Base-by-base conservation (phyloP, 1,140 invertebrate species). In the Nasonia vitripennis region DNA sequence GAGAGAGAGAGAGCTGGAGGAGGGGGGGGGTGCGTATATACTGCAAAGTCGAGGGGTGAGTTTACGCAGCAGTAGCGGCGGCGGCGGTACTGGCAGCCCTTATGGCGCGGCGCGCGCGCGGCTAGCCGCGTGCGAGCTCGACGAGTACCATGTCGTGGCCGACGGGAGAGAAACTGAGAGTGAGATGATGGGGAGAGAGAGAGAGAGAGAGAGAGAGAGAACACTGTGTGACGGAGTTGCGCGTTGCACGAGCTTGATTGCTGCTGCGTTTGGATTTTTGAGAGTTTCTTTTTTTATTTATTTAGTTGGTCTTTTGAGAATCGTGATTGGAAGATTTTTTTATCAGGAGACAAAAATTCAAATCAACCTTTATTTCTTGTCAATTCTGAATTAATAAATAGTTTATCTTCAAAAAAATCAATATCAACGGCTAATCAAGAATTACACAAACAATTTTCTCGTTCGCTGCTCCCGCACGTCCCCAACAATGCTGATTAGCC, bases 1-100 rank as follows among this genome's bases (percentile, higher is more conserved):
- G 75, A 20, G 62, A 34, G 51, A 27, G 27, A 27, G 27, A 27
- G 27, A 27, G 27, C 27, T 27, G 27, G 27, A 27, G 27, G 27
- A 27, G 27, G 27, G 1, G 23, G 55, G 48, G 37, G 74, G 37
- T 34, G 73, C 27, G 41, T 23, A 6, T 62, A n/a, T n/a, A 62
- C 55, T 23, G 78, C 31, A 74, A 75, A 74, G 78, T 75, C 73
- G 78, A 85, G 71, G 84, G 78, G 78, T 68, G 78, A 85, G 78
- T 80, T 73, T 80, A 80, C 83, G 31, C 78, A 37, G 62, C 81
- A 45, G 73, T 23, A n/a, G 55, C 62, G 34, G 7, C 37, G 27
- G 37, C 23, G 51, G 34, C 34, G 5, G 27, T 27, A 27, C 27
- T 27, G 62, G 27, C 67, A 37, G n/a, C 37, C 81, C 81, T 82